Base-by-base conservation (phyloP, 2,888 invertebrate genomes). In the Spilarctia lutea region DNA sequence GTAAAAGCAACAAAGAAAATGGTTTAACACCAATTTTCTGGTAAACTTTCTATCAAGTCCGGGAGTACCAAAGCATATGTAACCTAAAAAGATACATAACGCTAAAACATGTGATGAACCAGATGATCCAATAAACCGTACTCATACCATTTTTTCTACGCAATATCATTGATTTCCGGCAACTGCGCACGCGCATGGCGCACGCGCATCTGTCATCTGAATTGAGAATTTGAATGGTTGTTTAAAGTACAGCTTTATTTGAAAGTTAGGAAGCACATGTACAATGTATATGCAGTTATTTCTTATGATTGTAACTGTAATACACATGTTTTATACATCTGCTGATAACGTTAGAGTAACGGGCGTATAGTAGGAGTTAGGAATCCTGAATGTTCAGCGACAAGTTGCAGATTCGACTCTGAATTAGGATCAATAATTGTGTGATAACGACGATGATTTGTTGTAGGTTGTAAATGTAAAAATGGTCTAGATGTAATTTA, bases 91-190 rank as follows among this genome's bases (percentile, higher is more conserved):
- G n/a, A 67, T 39, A 67, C 42, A 24, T n/a, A n/a, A 39, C 24
- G n/a, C 66, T 20, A 60, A 52, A 72, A 72, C 72, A 72, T 72
- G 30, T 71, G 65, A 65, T 71, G 11, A 33, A 71, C 71, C 71
- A 71, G 45, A 75, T 65, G 71, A 70, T 68, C 60, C 76, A 70
- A 72, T 67, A 68, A 65, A 73, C 45, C 42, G 8, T 33, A 45
- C 56, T 67, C 20, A 63, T 7, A n/a, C 18, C 6, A 27, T 56
- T 72, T 75, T 73, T 70, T 73, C 63, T n/a, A 48, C 68, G 10
- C 65, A 69, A 70, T 83, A 79, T 84, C 76, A 67, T 73, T 75
- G 71, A 82, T 79, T 84, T 83, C 83, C 83, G 83, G 83, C 84
- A 80, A 72, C 65, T 68, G 73, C 63, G 65, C 42, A 45, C 65